Conservation (phyloP, 2,113 vertebrate genomes). For the Sceloporus tristichus region DNA sequence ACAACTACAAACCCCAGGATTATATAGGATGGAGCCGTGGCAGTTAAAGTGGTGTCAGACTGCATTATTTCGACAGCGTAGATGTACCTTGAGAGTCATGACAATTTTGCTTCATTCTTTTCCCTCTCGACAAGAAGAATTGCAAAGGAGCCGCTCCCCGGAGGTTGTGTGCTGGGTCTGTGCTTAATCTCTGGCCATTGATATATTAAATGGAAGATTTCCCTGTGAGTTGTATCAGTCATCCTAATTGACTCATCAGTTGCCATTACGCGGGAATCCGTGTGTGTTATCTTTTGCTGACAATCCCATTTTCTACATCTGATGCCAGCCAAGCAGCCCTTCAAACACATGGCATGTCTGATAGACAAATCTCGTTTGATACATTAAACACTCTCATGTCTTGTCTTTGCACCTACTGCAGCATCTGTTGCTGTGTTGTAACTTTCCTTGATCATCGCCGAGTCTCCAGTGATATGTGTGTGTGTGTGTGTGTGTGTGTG, state of each 20-base stretch:
- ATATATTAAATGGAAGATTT: conserved; percentile 76
- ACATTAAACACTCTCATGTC: conserved; percentile 77
- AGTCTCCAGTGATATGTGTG: conserved; percentile 74
- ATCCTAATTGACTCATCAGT: conserved; percentile 81
- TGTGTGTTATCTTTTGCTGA: conserved; percentile 79
- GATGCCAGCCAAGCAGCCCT: conserved; percentile 76
- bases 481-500: neutral
- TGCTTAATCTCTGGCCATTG: conserved; percentile 73
- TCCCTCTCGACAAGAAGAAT: neutral
- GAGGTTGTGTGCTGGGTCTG: conserved; percentile 31
- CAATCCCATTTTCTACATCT: conserved; percentile 77
- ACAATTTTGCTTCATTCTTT: neutral
- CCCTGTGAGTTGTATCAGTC: conserved; percentile 70
- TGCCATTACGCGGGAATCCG: conserved; percentile 64
- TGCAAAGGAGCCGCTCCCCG: neutral
- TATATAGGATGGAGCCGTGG: too few species aligned
- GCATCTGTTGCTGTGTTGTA: conserved; percentile 73
- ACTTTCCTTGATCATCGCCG: conserved; percentile 76
- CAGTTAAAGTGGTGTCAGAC: too few species aligned
- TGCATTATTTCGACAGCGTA: too few species aligned
- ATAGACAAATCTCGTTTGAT: conserved; percentile 79
- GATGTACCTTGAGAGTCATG: too few species aligned
- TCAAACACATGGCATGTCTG: conserved; percentile 80
- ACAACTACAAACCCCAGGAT: too few species aligned
- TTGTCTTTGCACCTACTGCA: conserved; percentile 76